Conservation (phyloP, 2,797 vertebrate genomes). For the Acanthurus leucopareius region DNA sequence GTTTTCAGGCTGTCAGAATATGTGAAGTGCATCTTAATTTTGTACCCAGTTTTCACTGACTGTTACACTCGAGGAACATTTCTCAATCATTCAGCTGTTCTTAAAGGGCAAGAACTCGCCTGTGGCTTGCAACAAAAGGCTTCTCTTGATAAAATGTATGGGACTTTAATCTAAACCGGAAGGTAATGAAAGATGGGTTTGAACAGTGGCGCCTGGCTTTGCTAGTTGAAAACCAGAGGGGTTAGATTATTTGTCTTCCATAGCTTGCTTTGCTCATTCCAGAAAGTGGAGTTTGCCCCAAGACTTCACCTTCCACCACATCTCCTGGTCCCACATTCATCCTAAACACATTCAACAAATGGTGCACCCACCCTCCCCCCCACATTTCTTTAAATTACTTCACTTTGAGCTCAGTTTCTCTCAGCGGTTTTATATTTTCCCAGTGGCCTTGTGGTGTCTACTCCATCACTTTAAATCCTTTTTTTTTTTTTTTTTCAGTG, state of each 20-base stretch:
- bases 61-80: slow-evolving; percentile 2
- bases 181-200: slow-evolving; percentile 12
- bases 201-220: slow-evolving; percentile 30
- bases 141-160: slow-evolving; percentile 12
- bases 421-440: slow-evolving; percentile 21
- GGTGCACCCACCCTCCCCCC: slow-evolving; percentile 12
- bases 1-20: slow-evolving; percentile 1
- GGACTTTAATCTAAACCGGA: slow-evolving; percentile 13
- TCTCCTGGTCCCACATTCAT: slow-evolving; percentile 39
- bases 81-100: slow-evolving; percentile 16
- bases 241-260: slow-evolving; percentile 49
- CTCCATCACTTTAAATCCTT: slow-evolving; percentile 5
- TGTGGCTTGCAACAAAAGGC: slow-evolving; percentile 15
- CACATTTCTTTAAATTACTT: slow-evolving; percentile 4
- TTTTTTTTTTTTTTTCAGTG: not conserved
- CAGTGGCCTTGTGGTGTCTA: slow-evolving; percentile 18
- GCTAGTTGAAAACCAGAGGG: slow-evolving; percentile 16
- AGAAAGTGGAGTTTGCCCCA: slow-evolving; percentile 45
- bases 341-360: slow-evolving; percentile 26
- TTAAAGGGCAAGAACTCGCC: not conserved
- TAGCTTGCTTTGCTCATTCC: slow-evolving; percentile 73
- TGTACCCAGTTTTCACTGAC: slow-evolving; percentile 14
- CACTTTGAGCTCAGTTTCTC: slow-evolving; percentile 16
- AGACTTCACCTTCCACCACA: slow-evolving; percentile 49
- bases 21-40: slow-evolving; percentile 25